A percentile compares a stretch with the other conserved stretches of the same genome.
Evolutionary conservation across 2,113 vertebrate genomes (phyloP).

Genomic region (Catharus bicknelli): DNA sequence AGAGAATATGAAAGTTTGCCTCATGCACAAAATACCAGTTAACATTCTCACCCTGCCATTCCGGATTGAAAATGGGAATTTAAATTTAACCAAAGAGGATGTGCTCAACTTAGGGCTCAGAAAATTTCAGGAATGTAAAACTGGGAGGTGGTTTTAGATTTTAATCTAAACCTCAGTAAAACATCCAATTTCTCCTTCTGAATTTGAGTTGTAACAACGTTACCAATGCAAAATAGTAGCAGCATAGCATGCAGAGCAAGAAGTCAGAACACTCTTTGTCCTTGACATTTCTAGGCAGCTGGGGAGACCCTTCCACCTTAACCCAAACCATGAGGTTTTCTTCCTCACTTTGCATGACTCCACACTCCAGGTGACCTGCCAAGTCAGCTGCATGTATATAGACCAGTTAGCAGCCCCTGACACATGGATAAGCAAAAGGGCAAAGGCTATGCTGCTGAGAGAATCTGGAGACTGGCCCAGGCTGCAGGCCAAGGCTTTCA

Average conservation of each 20-base stretch:
- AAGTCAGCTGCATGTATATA: background rate
- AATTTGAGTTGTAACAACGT: background rate
- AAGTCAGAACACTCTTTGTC: background rate
- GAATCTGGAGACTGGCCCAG: rapidly evolving
- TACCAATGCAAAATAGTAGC: background rate
- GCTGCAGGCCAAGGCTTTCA: background rate
- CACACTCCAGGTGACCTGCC: background rate
- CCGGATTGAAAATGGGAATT: background rate
- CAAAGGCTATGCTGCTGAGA: rapidly evolving
- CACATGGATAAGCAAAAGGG: rapidly evolving
- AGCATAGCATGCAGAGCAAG: background rate
- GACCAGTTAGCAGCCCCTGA: background rate
- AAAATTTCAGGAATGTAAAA: background rate
- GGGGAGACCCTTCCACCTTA: background rate
- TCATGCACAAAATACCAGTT: background rate
- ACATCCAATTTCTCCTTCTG: rapidly evolving
- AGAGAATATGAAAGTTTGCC: background rate
- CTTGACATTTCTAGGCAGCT: background rate
- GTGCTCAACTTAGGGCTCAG: background rate
- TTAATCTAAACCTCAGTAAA: background rate
- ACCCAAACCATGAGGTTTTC: background rate
- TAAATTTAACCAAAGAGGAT: background rate
- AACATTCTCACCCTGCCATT: background rate
- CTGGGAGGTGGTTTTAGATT: background rate
- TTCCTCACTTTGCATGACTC: background rate